Conservation (phyloP, 2,888 invertebrate species). For the Embidobia sp. region DNA sequence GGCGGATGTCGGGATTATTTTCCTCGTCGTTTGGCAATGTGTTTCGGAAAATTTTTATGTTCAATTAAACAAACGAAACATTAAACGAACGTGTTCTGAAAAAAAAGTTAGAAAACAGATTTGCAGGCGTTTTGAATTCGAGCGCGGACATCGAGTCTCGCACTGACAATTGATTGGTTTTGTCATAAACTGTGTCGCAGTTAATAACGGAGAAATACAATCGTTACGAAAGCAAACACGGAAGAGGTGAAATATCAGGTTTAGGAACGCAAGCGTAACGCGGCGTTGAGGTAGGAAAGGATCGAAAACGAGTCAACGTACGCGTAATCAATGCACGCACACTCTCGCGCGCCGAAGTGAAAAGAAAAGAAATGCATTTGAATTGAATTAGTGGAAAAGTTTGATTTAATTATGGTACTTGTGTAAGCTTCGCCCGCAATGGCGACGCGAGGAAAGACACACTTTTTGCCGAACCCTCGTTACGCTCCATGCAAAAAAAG, state of each 20-base stretch:
- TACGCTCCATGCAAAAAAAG: too few species aligned
- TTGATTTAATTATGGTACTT: slow-evolving; percentile 38
- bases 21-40: too few species aligned
- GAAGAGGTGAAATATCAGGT: slow-evolving; percentile 61
- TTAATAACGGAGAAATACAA: slow-evolving; percentile 54
- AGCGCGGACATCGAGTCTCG: too few species aligned
- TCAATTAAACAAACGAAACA: too few species aligned
- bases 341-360: slow-evolving; percentile 36
- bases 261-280: slow-evolving; percentile 60
- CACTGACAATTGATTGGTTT: slow-evolving; percentile 17
- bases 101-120: too few species aligned
- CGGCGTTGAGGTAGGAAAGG: slow-evolving; percentile 49
- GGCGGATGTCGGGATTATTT: too few species aligned
- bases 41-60: too few species aligned
- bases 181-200: slow-evolving; percentile 28
- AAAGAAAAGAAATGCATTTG: slow-evolving; percentile 60
- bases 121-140: too few species aligned
- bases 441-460: slow-evolving; percentile 27
- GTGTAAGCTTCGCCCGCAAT: slow-evolving; percentile 25
- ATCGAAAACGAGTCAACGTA: slow-evolving; percentile 62
- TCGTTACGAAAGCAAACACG: slow-evolving; percentile 66
- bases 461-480: too few species aligned
- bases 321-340: slow-evolving; percentile 52
- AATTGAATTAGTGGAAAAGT: slow-evolving; percentile 57
- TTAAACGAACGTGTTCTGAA: too few species aligned